Evolutionary conservation across 2,797 vertebrate genomes (phyloP).

Genomic region (Danio jaintianensis): DNA sequence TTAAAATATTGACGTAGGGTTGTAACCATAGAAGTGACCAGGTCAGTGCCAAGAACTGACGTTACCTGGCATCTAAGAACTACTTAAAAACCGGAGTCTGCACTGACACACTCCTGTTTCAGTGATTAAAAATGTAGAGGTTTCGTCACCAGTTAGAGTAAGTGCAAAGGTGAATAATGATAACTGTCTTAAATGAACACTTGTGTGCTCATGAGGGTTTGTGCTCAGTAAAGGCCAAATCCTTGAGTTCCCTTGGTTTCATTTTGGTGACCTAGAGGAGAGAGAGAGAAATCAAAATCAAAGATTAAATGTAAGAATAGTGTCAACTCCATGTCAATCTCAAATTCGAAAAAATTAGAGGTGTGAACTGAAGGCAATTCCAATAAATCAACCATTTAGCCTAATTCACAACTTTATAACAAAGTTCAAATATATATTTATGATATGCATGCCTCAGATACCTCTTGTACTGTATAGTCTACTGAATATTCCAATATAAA

Average conservation of each 20-base stretch:
- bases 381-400: neutral
- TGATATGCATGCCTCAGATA: neutral
- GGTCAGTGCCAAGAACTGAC: constrained; percentile 34
- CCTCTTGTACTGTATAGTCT: neutral
- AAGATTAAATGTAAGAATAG: neutral
- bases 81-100: constrained; percentile 42
- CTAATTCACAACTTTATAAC: neutral
- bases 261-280: constrained; percentile 3
- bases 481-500: too few species aligned
- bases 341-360: neutral
- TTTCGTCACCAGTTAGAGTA: constrained; percentile 30
- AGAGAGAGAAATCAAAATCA: neutral
- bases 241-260: constrained; percentile 3
- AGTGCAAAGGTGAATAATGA: constrained; percentile 47
- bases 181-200: constrained; percentile 33
- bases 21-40: constrained; percentile 53
- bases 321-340: neutral
- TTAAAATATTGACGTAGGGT: constrained; percentile 48
- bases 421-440: neutral
- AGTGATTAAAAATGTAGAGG: constrained; percentile 58
- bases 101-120: constrained; percentile 44
- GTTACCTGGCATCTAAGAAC: constrained; percentile 46
- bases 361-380: neutral
- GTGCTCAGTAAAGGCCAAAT: neutral
- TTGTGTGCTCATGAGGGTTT: neutral